Evolutionary conservation across 2,888 invertebrate species (phyloP).

Genomic region (Drosophila tripunctata): DNA sequence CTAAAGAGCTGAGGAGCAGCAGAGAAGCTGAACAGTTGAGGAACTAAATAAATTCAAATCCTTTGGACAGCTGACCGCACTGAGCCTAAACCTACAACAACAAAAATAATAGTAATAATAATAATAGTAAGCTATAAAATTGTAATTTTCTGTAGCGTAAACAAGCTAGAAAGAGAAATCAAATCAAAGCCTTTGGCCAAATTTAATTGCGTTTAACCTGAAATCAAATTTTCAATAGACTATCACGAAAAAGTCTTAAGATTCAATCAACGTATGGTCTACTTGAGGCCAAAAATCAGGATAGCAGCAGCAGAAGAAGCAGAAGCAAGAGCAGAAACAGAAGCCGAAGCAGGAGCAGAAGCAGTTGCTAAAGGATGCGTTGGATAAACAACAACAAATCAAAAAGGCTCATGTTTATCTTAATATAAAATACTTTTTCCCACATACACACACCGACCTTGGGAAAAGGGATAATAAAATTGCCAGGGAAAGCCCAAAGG

Average conservation of each 20-base stretch:
- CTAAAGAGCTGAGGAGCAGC: conserved; percentile 12
- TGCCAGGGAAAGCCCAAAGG: conserved; percentile 57
- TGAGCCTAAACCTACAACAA: conserved; percentile 28
- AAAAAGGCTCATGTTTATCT: conserved; percentile 74
- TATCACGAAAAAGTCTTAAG: conserved; percentile 49
- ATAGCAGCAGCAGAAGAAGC: conserved; percentile 7
- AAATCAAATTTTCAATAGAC: conserved; percentile 73
- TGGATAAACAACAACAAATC: conserved; percentile 63
- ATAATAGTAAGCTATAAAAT: conserved; percentile 57
- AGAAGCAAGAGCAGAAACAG: neutral
- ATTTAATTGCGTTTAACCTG: conserved; percentile 79
- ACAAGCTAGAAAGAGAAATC: conserved; percentile 53
- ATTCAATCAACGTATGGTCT: conserved; percentile 72
- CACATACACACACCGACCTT: conserved; percentile 10
- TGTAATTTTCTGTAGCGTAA: conserved; percentile 72
- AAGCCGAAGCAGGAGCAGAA: neutral
- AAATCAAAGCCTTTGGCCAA: conserved; percentile 72
- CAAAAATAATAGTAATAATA: conserved; percentile 34
- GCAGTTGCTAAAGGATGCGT: conserved; percentile 16
- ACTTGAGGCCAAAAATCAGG: conserved; percentile 46
- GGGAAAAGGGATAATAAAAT: conserved; percentile 74
- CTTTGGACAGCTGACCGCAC: conserved; percentile 64
- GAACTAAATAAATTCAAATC: conserved; percentile 64
- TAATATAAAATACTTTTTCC: conserved; percentile 55
- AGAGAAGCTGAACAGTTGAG: conserved; percentile 9